These are phyloP conservation scores for Rhinogobio ventralis DNA, from an alignment of 2,797 vertebrate genomes.

Conservation along the genomic window DNA sequence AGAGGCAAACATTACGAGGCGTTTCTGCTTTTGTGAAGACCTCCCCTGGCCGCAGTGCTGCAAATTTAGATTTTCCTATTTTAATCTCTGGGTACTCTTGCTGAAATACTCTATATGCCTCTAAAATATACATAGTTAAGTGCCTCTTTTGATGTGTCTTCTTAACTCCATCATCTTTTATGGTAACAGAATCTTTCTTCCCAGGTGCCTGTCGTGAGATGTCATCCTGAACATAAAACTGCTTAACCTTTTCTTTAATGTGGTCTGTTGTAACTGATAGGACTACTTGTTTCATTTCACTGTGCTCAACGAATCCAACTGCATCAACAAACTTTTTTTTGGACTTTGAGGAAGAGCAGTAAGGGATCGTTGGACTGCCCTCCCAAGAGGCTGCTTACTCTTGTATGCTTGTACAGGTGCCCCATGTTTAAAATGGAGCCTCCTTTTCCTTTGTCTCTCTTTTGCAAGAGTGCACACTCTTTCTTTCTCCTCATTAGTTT, in stretches of 20 bases:
- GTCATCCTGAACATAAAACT: neutral
- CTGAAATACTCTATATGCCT: neutral
- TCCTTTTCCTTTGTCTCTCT: neutral
- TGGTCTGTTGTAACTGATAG: neutral
- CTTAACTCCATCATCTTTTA: neutral
- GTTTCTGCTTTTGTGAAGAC: neutral
- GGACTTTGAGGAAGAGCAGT: neutral
- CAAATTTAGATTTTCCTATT: neutral
- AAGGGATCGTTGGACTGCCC: neutral
- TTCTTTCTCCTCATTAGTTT: neutral
- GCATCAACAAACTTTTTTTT: neutral
- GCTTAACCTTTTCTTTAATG: neutral
- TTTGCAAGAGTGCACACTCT: neutral
- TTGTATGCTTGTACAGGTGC: neutral
- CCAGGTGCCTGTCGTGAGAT: neutral
- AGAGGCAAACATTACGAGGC: neutral
- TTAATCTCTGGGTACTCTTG: neutral
- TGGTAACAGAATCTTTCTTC: neutral
- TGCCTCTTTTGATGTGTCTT: neutral
- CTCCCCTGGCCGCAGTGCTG: neutral
- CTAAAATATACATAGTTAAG: neutral
- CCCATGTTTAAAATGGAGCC: neutral
- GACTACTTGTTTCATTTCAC: neutral
- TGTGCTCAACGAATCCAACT: neutral
- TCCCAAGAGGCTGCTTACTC: neutral